Evolutionary conservation across 2,113 vertebrate species (phyloP), one percentile per base, ranked within the genome.

Genomic region (Psittacus erithacus): DNA sequence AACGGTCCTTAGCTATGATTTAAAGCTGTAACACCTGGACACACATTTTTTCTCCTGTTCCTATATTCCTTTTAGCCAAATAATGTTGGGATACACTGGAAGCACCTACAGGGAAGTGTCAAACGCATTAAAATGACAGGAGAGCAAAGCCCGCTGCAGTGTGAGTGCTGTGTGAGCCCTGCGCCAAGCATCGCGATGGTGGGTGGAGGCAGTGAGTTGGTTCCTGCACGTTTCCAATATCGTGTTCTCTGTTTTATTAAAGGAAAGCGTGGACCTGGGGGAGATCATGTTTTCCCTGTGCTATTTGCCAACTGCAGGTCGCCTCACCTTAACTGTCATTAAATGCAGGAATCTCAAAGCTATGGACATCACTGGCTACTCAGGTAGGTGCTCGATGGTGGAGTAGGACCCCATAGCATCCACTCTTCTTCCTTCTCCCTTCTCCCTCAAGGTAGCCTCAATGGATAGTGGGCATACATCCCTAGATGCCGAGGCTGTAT

Each of bases 241-340:
- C 35, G 82, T 98, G 50, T 96, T 82, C 46, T 98, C 82, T 98
- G 86, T 95, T 97, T 98, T 93, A 86, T 97, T 96, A 53, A 98
- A 99, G 99, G 99, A 99, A 91, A 99, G 99, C 29, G 99, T 99
- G 94, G 99, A 99, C 97, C 98, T 99, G 92, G 99, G 99, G 27
- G 99, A 99, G 98, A 99, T 99, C 98, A 99, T 99, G 99, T 99
- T 99, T 97, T 99, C 99, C 50, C 98, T 99, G 53, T 99, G 99
- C 97, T 99, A 99, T 97, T 98, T 99, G 97, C 99, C 99, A 90
- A 99, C 99, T 5, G 99, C 99, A 25, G 99, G 99, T 76, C 98
- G 99, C 96, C 99, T 99, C 96, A 99, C 99, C 49, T 97, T 99
- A 86, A 99, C 99, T 3, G 99, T 99, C 97, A 99, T 99, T 98